Percentiles rank a stretch among this genome's conserved stretches.
These are phyloP conservation scores for Digitonthophagus gazella DNA, from an alignment of 2,888 invertebrate genomes.

Conservation along the genomic window DNA sequence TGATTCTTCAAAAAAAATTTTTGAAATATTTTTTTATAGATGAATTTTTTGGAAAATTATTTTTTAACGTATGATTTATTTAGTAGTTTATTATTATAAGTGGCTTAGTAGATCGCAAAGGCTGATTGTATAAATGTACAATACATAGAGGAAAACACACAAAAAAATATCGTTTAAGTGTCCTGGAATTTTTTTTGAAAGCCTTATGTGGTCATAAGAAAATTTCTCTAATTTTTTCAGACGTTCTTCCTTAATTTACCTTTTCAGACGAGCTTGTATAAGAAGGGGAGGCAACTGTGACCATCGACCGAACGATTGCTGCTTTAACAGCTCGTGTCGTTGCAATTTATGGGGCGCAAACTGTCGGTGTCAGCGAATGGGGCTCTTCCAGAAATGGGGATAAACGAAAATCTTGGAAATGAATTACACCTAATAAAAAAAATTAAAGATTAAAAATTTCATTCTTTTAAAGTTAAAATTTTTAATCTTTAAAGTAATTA, in stretches of 20 bases:
- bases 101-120: slow-evolving; percentile 11
- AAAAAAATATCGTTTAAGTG: slow-evolving; percentile 23
- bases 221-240: slow-evolving; percentile 64
- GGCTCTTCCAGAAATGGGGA: slow-evolving; percentile 86
- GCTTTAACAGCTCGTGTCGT: slow-evolving; percentile 80
- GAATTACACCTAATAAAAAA: not conserved
- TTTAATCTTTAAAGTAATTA: slow-evolving; percentile 7
- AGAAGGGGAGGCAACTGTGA: slow-evolving; percentile 81
- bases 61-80: too few relatives aligned
- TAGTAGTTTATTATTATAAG: not conserved
- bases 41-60: too few relatives aligned
- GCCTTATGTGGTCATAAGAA: slow-evolving; percentile 44
- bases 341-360: slow-evolving; percentile 89
- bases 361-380: slow-evolving; percentile 84
- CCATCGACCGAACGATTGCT: slow-evolving; percentile 81
- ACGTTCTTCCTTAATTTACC: slow-evolving; percentile 79
- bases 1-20: not conserved
- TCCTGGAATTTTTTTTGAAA: slow-evolving; percentile 18
- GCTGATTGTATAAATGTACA: slow-evolving; percentile 1
- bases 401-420: slow-evolving; percentile 47
- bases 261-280: slow-evolving; percentile 82
- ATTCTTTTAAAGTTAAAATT: not conserved
- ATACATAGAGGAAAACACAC: slow-evolving; percentile 6
- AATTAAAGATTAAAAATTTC: slow-evolving; percentile 11
- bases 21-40: not conserved